phyloP scores from a whole-genome alignment of 2,888 invertebrate genomes.

The Cephus runcator region DNA sequence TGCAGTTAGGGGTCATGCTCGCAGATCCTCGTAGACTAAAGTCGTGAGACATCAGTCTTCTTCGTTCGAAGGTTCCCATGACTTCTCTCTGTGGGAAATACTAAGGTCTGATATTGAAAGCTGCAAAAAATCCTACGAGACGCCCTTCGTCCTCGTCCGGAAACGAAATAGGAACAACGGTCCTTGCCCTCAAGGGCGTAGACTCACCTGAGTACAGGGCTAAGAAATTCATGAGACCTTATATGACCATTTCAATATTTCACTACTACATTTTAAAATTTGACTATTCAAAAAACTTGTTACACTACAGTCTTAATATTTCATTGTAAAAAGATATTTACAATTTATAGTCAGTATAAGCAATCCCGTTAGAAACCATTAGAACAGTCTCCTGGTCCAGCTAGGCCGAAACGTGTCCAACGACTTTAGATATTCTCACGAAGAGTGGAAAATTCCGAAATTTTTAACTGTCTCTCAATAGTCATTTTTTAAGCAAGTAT shows the following conservation, averaged over 20 bases:
- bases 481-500: background rate
- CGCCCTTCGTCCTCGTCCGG: slow-evolving; percentile 41
- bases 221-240: background rate
- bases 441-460: background rate
- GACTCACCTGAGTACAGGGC: slow-evolving; percentile 9
- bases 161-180: slow-evolving; percentile 58
- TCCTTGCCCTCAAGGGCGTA: slow-evolving; percentile 56
- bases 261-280: background rate
- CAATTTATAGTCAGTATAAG: background rate
- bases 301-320: background rate
- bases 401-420: background rate
- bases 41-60: slow-evolving; percentile 29
- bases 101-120: slow-evolving; percentile 60
- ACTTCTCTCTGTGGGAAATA: slow-evolving; percentile 62
- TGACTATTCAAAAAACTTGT: background rate
- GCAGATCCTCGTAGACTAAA: background rate
- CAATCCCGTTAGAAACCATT: background rate
- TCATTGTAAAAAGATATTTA: background rate
- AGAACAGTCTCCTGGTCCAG: background rate
- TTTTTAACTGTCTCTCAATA: background rate
- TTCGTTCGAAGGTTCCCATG: slow-evolving; percentile 41
- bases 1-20: slow-evolving; percentile 12
- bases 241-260: background rate
- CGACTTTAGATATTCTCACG: background rate
- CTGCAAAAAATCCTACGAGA: slow-evolving; percentile 50